Conservation (phyloP, 2,888 invertebrate species). For the Oxycera nigricornis region DNA sequence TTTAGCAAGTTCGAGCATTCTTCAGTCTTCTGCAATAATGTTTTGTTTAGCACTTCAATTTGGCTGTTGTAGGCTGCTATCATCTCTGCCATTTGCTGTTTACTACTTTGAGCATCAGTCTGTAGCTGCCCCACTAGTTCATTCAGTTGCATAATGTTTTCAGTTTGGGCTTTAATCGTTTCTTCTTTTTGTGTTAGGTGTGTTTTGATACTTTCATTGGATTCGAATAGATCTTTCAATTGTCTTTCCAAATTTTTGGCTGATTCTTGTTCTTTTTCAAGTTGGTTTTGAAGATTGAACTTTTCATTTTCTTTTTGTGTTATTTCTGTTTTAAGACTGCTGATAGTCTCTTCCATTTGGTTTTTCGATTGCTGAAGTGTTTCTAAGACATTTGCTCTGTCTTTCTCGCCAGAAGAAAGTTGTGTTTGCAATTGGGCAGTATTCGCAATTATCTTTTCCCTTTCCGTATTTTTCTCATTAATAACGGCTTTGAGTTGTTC, state of each 20-base stretch:
- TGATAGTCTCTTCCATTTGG: constrained; percentile 2
- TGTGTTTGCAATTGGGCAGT: constrained; percentile 4
- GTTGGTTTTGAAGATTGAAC: not conserved
- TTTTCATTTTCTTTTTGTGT: not conserved
- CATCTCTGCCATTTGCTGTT: constrained; percentile 64
- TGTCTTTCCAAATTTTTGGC: not conserved
- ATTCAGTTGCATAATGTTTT: constrained; percentile 11
- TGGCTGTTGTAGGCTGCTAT: constrained; percentile 55
- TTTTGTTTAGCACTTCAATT: constrained; percentile 17
- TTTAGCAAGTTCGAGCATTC: constrained; percentile 15
- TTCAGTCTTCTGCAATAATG: constrained; percentile 3
- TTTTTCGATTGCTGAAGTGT: not conserved
- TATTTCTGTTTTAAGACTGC: not conserved
- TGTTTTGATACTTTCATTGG: not conserved
- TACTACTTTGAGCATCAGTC: constrained; percentile 53
- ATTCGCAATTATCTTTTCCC: not conserved
- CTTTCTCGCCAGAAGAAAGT: not conserved
- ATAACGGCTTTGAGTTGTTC: not conserved
- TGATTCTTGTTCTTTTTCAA: constrained; percentile 7
- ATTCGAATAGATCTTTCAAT: not conserved
- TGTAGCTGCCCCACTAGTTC: constrained; percentile 54
- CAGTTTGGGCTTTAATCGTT: constrained; percentile 7
- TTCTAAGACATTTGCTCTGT: not conserved
- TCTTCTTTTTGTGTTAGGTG: constrained; percentile 26
- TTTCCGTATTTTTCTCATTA: constrained; percentile 7